Conservation (phyloP, 1,140 invertebrate species). For the Amphibalanus amphitrite region DNA sequence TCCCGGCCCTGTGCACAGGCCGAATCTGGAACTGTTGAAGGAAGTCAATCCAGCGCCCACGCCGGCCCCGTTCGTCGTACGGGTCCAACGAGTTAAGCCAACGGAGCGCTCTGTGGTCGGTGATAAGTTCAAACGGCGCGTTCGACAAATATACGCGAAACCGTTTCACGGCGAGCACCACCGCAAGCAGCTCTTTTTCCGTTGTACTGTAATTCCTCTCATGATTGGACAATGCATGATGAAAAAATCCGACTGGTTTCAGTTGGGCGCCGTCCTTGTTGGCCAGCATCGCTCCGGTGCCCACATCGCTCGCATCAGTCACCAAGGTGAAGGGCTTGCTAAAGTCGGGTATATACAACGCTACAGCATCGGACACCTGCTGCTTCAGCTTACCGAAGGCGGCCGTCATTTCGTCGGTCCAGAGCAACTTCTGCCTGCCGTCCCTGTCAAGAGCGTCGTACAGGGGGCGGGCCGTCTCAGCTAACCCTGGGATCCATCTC, state of each 20-base stretch:
- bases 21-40: conserved; percentile 6
- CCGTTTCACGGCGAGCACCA: not conserved
- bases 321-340: not conserved
- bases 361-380: too few relatives aligned
- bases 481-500: conserved; percentile 2
- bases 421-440: not conserved
- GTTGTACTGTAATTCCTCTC: not conserved
- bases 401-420: not conserved
- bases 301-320: conserved; percentile 4
- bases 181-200: conserved; percentile 5
- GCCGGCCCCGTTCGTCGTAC: not conserved
- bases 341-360: too few relatives aligned
- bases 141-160: conserved; percentile 3
- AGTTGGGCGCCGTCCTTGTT: not conserved
- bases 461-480: not conserved
- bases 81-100: conserved; percentile 7
- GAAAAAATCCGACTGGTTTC: conserved; percentile 6
- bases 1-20: not conserved
- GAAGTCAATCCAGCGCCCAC: conserved; percentile 6
- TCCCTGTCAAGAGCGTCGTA: not conserved
- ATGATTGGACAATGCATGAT: not conserved
- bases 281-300: conserved; percentile 7
- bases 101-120: conserved; percentile 6
- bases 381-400: not conserved
- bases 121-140: conserved; percentile 5